Base-by-base conservation (phyloP, 2,797 vertebrate species). In the Amblyopsis hoosieri region DNA sequence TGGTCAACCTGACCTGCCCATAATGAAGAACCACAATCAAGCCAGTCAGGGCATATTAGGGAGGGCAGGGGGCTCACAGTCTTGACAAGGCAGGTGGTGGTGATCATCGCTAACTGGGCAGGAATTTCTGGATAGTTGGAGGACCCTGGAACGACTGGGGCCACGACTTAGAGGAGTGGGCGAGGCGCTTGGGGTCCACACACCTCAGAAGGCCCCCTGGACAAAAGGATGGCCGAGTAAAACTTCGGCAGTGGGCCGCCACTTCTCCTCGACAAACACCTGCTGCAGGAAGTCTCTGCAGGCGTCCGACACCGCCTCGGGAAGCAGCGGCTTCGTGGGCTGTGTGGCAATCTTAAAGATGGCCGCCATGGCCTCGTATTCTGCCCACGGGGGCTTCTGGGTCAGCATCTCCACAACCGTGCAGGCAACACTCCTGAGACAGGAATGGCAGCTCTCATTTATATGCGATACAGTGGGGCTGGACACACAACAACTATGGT, bases 301-400 rank as follows among this genome's bases (percentile, higher is more conserved):
- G 2, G 81, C 83, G 54, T 92, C 94, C 0, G 95, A 95, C 76
- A 95, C 95, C 0, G 87, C 47, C 0, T 95, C 93, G 0, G 96
- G 96, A 54, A 97, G 94, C 31, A 84, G 77, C 14, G 96, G 96
- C 82, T 96, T 96, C 13, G 96, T 97, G 0, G 96, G 96, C 86
- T 97, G 96, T 0, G 96, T 97, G 61, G 95, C 96, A 0, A 97
- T 97, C 77, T 97, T 97, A 82, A 97, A 97, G 76, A 97, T 97
- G 48, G 96, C 96, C 0, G 96, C 96, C 96, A 97, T 97, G 71
- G 96, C 96, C 88, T 97, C 96, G 0, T 90, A 97, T 82, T 97
- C 96, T 0, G 96, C 93, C 96, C 96, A 97, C 0, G 96, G 96
- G 0, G 96, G 96, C 70, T 97, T 97, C 86, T 97, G 95, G 0